Conservation (phyloP, 2,888 invertebrate genomes). For the Podabrus alpinus region DNA sequence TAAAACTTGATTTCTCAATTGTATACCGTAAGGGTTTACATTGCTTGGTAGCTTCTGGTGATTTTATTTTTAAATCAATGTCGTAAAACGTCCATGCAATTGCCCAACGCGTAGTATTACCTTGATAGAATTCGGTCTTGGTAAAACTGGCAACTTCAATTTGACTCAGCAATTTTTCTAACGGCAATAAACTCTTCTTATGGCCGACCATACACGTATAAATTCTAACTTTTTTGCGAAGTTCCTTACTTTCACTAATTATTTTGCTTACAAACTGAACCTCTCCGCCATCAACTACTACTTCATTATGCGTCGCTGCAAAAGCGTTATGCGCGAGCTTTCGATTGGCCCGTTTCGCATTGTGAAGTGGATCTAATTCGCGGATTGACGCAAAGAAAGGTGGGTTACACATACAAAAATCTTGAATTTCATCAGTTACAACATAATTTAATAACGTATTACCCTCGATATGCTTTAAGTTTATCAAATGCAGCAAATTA, state of each 20-base stretch:
- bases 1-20: constrained; percentile 36
- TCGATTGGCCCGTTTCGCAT: constrained; percentile 52
- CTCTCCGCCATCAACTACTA: constrained; percentile 88
- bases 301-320: constrained; percentile 72
- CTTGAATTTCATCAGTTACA: constrained; percentile 52
- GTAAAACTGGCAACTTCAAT: constrained; percentile 65
- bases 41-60: constrained; percentile 51
- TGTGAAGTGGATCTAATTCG: constrained; percentile 52
- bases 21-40: constrained; percentile 41
- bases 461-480: constrained; percentile 62
- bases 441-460: constrained; percentile 56
- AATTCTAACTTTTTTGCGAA: constrained; percentile 70
- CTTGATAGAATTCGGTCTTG: constrained; percentile 89
- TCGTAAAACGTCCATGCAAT: constrained; percentile 83
- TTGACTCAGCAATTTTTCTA: constrained; percentile 67
- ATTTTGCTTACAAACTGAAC: constrained; percentile 82
- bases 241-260: constrained; percentile 77
- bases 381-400: constrained; percentile 80
- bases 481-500: constrained; percentile 67
- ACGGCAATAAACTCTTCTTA: constrained; percentile 73
- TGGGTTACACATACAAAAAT: constrained; percentile 95
- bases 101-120: constrained; percentile 94
- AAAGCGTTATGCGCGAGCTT: constrained; percentile 74
- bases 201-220: constrained; percentile 93
- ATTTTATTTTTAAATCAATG: constrained; percentile 54